Conservation (phyloP, 92 coral and sea anemone species). For the Chrysogorgia sp. region DNA sequence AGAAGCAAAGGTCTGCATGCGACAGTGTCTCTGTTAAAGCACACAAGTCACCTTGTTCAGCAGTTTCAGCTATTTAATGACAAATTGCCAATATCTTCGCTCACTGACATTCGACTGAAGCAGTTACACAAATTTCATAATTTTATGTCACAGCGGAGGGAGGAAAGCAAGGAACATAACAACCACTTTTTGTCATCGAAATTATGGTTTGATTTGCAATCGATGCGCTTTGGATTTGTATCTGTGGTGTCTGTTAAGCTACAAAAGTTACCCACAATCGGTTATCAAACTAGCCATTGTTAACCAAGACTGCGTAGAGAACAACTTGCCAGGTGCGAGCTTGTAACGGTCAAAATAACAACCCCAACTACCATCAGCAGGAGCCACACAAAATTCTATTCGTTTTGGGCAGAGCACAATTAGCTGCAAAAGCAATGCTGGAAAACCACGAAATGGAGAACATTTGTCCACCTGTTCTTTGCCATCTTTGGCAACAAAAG, state of each 20-base stretch:
- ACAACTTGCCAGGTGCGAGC: slow-evolving; percentile 66
- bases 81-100: too few relatives aligned
- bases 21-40: too few relatives aligned
- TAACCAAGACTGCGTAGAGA: slow-evolving; percentile 66
- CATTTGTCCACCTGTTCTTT: background rate
- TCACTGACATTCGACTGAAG: too few relatives aligned
- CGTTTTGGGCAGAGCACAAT: slow-evolving; percentile 59
- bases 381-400: slow-evolving; percentile 58
- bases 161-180: too few relatives aligned
- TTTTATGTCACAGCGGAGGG: too few relatives aligned
- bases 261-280: slow-evolving; percentile 44
- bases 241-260: slow-evolving; percentile 53
- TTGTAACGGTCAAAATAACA: slow-evolving; percentile 66
- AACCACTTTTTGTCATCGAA: too few relatives aligned
- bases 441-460: background rate
- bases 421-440: slow-evolving; percentile 53
- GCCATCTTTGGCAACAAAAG: too few relatives aligned
- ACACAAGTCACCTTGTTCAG: too few relatives aligned
- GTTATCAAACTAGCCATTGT: slow-evolving; percentile 63
- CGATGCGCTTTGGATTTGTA: slow-evolving; percentile 60
- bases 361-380: slow-evolving; percentile 61
- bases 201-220: slow-evolving; percentile 61
- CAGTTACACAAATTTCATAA: too few relatives aligned
- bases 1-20: too few relatives aligned
- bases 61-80: too few relatives aligned